Conservation (phyloP, 1,140 invertebrate species). For the Stegodyphus mimosarum region DNA sequence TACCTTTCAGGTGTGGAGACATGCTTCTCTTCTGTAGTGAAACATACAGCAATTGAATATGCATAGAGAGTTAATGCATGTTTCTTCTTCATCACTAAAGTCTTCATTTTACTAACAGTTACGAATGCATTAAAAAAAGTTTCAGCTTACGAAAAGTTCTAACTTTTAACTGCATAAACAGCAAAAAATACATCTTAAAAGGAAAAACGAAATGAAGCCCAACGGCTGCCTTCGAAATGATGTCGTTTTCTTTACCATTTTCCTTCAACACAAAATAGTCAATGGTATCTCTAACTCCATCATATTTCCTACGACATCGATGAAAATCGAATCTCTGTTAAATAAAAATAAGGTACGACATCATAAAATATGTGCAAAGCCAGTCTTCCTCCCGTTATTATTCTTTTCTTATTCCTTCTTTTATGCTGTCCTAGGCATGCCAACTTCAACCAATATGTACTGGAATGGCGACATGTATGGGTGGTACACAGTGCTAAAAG, state of each 20-base stretch:
- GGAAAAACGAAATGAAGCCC: neutral
- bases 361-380: slow-evolving; percentile 8
- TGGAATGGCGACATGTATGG: slow-evolving; percentile 2
- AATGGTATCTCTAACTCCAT: neutral
- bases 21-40: no score
- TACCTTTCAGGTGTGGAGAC: no score
- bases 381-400: slow-evolving; percentile 2
- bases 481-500: slow-evolving; percentile 23
- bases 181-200: neutral
- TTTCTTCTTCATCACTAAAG: no score
- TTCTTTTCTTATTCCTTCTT: slow-evolving; percentile 5
- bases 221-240: neutral
- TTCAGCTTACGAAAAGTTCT: no score
- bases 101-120: no score
- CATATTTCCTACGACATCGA: neutral
- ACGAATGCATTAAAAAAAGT: no score
- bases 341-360: slow-evolving; percentile 2
- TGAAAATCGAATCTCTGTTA: slow-evolving; percentile 19
- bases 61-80: no score
- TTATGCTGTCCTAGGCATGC: neutral
- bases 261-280: neutral
- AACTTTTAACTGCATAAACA: no score
- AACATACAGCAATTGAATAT: no score
- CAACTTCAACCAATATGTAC: neutral
- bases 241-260: neutral